These are phyloP conservation scores for Lasioglossum figueresi DNA, from an alignment of 2,888 invertebrate species.

Conservation along the genomic window DNA sequence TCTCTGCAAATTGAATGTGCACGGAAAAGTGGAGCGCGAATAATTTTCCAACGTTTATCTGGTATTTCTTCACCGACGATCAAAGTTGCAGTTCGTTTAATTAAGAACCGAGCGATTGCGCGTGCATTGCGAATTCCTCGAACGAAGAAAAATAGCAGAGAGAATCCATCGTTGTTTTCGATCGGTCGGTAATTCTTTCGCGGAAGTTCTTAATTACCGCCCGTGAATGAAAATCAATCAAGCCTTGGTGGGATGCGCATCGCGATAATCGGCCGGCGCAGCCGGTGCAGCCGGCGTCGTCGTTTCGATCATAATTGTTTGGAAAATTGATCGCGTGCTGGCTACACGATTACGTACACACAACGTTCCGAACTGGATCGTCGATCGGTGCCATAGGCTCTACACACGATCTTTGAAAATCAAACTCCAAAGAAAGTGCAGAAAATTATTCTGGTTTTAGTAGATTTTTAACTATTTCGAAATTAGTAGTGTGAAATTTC, in stretches of 20 bases:
- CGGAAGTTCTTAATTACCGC: conserved; percentile 10
- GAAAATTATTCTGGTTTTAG: background rate
- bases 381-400: background rate
- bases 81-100: background rate
- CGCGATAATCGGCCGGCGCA: background rate
- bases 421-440: background rate
- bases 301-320: background rate
- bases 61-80: background rate
- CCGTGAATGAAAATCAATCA: conserved; percentile 33
- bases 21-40: background rate
- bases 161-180: background rate
- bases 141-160: background rate
- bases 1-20: background rate
- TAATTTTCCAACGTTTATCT: background rate
- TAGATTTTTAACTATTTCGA: too few relatives aligned
- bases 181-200: conserved; percentile 24
- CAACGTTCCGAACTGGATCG: background rate
- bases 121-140: too few relatives aligned
- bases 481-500: too few relatives aligned
- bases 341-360: background rate
- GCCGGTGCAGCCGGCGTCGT: background rate
- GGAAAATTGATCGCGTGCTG: background rate
- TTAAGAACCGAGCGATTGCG: background rate
- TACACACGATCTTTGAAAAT: background rate
- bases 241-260: background rate